Conservation (phyloP, 2,113 vertebrate species). For the Hippocampus guttulatus region DNA sequence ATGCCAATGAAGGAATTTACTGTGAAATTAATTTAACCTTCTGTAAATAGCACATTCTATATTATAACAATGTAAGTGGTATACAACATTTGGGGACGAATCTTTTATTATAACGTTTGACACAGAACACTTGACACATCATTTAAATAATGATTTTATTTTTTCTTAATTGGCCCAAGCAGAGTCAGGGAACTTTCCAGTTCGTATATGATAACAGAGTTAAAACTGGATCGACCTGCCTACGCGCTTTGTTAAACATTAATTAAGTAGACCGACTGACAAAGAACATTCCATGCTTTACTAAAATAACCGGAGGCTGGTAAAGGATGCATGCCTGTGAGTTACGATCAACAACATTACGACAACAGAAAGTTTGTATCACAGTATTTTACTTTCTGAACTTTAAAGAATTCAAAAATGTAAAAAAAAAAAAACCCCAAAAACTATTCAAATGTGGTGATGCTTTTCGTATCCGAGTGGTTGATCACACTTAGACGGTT, state of each 20-base stretch:
- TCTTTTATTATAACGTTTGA: neutral
- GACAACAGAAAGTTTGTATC: neutral
- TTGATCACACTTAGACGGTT: neutral
- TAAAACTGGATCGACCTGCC: constrained; percentile 47
- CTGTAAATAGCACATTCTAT: neutral
- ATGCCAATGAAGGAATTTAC: neutral
- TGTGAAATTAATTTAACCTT: neutral
- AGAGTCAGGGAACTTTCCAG: constrained; percentile 6
- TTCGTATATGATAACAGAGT: constrained; percentile 9
- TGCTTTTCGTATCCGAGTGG: neutral
- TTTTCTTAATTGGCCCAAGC: neutral
- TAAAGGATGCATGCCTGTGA: constrained; percentile 10
- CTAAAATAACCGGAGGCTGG: constrained; percentile 30
- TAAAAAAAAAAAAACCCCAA: too few species aligned
- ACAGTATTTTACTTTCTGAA: neutral
- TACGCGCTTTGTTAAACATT: constrained; percentile 34
- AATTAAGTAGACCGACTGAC: constrained; percentile 32
- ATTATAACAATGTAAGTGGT: neutral
- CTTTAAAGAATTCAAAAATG: neutral
- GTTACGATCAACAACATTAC: neutral
- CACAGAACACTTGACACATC: neutral
- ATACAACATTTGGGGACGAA: neutral
- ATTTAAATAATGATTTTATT: neutral
- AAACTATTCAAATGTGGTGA: neutral
- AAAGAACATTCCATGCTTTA: constrained; percentile 29